Base-by-base conservation (phyloP, 2,888 invertebrate genomes). In the Amphipoea lucens region DNA sequence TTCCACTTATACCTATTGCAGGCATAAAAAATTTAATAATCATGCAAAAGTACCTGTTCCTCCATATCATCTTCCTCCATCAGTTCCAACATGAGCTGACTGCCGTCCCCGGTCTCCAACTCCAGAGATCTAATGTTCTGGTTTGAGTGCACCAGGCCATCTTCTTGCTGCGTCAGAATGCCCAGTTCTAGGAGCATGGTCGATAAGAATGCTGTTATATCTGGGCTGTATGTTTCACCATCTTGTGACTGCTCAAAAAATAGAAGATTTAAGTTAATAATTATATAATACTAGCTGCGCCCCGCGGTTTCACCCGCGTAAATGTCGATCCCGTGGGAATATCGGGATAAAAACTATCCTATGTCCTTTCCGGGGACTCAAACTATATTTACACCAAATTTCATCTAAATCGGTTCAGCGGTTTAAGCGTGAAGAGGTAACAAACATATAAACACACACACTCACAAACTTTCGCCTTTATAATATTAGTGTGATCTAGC, bases 171-270 rank as follows among this genome's bases (percentile, higher is more conserved):
- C 4, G 85, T 88, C 48, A 96, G 65, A 23, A 96, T 88, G 4
- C 95, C 95, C 4, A 96, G 85, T 76, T 95, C 93, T n/a, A 92
- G 70, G 1, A 96, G 88, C 80, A 95, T 92, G 14, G 92, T 91
- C 2, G 93, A 92, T 4, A 96, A 84, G 79, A 95, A 93, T 17
- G 89, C 88, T 51, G 93, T 83, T 60, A 95, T 84, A 40, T 93
- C 92, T 3, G 91, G 88, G 40, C 76, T 87, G 20, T 79, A 85
- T 70, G 80, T 51, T 81, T 87, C 90, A 84, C 70, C 48, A 5
- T 86, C 83, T 85, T 76, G 79, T 62, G 45, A 42, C 75, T 84
- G 74, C 81, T 81, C 75, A 76, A n/a, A 84, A 85, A 72, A 40
- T 40, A 17, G 17, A 4, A 1, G 20, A 20, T 45, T 48, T 29